Evolutionary conservation across 1,140 invertebrate genomes (phyloP), one percentile per base, ranked within the genome.

Genomic region (Meloidogyne exigua): DNA sequence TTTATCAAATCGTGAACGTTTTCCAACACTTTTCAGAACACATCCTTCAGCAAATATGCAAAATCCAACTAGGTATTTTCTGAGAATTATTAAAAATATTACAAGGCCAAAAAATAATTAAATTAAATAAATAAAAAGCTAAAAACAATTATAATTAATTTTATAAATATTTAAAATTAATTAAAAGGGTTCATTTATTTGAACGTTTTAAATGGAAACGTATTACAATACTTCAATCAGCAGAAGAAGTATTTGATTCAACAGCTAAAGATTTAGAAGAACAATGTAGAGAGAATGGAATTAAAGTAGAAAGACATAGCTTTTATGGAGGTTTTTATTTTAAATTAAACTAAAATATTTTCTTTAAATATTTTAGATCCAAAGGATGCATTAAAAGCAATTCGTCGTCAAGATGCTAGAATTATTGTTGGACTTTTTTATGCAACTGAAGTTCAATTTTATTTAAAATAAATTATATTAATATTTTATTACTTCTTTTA

Each of bases 231-330:
- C 89, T 99, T 49, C 95, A 98, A 85, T 95, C 98, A 89, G 95
- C 95, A 0, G 95, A 99, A 89, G 97, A 99, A 91, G 94, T 99
- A 5, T 99, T 99, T 88, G 96, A 96, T 87, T 98, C 96, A 93
- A 99, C 96, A 2, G 95, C 97, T 0, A 95, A 98, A 90, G 95
- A 99, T 88, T 89, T 99, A 68, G 96, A 99, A 88, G 91, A 93
- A 64, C 91, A 94, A 78, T 97, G 95, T 87, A 96, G 95, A 89
- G 92, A 94, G 84, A 92, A 92, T n/a, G 90, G 90, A 21, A 96
- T 98, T 84, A 94, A 96, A 80, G 92, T 95, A 28, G 96, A 95
- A 11, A 90, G 96, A 76, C 95, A 98, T 89, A 96, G 94, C 85
- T 99, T 99, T 88, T 90, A 98, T 18, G 95, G 94, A 42, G 95